Percentiles rank a stretch among this genome's conserved stretches.
These are phyloP conservation scores for Hoplias malabaricus DNA, from an alignment of 2,113 vertebrate genomes.

Conservation along the genomic window DNA sequence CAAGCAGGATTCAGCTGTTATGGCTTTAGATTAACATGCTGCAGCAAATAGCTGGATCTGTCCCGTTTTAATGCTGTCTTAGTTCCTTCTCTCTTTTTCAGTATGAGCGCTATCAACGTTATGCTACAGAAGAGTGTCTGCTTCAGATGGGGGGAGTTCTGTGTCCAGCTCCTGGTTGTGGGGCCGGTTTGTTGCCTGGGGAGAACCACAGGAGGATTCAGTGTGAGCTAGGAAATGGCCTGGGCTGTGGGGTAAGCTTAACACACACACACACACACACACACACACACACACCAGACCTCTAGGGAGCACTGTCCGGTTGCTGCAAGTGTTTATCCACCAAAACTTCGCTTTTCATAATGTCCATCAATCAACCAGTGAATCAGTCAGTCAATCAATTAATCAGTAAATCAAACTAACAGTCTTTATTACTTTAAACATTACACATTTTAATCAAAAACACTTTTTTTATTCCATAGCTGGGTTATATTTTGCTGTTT, in stretches of 20 bases:
- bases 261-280: background rate
- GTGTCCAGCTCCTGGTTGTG: conserved; percentile 84
- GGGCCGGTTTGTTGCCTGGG: conserved; percentile 82
- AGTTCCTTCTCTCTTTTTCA: conserved; percentile 50
- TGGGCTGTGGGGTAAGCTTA: conserved; percentile 86
- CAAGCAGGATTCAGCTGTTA: background rate
- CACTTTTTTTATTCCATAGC: too few relatives aligned
- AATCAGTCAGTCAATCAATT: too few relatives aligned
- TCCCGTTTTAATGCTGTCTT: background rate
- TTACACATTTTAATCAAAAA: too few relatives aligned
- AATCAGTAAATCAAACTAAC: too few relatives aligned
- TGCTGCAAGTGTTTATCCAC: too few relatives aligned
- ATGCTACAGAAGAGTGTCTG: conserved; percentile 84
- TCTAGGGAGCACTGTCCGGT: conserved; percentile 10
- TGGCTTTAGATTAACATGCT: conserved; percentile 8
- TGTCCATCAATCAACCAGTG: too few relatives aligned
- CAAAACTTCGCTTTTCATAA: too few relatives aligned
- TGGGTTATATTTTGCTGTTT: too few relatives aligned
- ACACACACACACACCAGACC: background rate
- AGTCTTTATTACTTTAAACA: too few relatives aligned
- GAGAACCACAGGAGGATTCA: conserved; percentile 70
- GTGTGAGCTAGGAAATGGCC: conserved; percentile 69
- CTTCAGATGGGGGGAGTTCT: conserved; percentile 84
- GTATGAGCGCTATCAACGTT: conserved; percentile 88
- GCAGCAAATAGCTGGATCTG: conserved; percentile 15